These are phyloP conservation scores for Oedothorax gibbosus DNA, from an alignment of 1,140 invertebrate species.

Conservation along the genomic window DNA sequence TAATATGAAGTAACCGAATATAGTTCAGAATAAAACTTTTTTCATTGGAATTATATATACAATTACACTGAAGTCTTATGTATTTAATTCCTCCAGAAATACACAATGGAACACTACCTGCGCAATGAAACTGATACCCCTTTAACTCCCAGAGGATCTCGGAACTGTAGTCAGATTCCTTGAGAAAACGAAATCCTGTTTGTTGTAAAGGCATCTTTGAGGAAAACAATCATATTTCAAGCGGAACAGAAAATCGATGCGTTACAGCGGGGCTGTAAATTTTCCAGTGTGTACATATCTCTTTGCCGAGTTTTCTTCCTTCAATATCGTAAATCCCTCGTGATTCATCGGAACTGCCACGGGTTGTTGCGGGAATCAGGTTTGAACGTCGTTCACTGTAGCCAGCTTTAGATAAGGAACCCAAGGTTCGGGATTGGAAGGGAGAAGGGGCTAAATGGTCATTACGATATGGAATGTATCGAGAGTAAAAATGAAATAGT, in stretches of 20 bases:
- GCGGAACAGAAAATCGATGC: conserved; percentile 33
- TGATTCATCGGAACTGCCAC: conserved; percentile 16
- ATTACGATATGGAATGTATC: neutral
- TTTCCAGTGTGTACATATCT: conserved; percentile 23
- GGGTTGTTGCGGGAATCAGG: conserved; percentile 6
- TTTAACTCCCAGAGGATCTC: too few species aligned
- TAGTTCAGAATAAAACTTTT: too few species aligned
- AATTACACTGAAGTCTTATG: too few species aligned
- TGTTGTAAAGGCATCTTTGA: conserved; percentile 5
- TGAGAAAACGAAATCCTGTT: conserved; percentile 19
- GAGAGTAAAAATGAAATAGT: too few species aligned
- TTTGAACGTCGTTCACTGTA: neutral
- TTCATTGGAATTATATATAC: too few species aligned
- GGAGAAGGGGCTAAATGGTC: conserved; percentile 10
- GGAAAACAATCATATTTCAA: conserved; percentile 38
- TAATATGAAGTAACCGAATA: too few species aligned
- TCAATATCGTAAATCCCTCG: conserved; percentile 31
- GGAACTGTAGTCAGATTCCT: too few species aligned
- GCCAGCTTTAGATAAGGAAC: conserved; percentile 15
- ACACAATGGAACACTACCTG: too few species aligned
- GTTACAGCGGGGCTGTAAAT: neutral
- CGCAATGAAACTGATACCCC: too few species aligned
- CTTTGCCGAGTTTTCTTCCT: conserved; percentile 30
- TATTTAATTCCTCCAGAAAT: too few species aligned
- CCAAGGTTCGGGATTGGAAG: conserved; percentile 16